Percentiles rank a stretch among this genome's conserved stretches.
Conservation (phyloP, 2,888 invertebrate species). For the Drosophila rubida region DNA sequence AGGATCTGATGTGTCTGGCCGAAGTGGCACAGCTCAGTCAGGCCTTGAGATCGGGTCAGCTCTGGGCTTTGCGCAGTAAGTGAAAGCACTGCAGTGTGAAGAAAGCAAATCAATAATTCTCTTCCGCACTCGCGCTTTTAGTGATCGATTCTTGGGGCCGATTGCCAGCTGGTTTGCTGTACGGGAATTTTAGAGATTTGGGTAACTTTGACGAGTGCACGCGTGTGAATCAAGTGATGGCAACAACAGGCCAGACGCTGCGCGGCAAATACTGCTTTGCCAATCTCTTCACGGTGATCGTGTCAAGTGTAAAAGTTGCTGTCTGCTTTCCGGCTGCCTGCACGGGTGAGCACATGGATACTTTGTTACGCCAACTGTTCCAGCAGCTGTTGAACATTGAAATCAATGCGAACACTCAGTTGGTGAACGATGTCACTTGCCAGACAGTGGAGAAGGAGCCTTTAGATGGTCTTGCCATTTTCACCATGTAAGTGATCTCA, state of each 20-base stretch:
- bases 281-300: constrained; percentile 9
- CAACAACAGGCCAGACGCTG: constrained; percentile 13
- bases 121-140: constrained; percentile 43
- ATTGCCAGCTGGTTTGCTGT: constrained; percentile 83
- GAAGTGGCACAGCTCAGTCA: constrained; percentile 39
- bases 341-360: constrained; percentile 40
- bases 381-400: constrained; percentile 38
- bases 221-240: constrained; percentile 13
- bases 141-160: constrained; percentile 85
- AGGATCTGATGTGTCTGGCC: constrained; percentile 44
- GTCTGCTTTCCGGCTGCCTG: constrained; percentile 74
- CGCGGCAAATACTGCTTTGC: constrained; percentile 56
- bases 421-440: constrained; percentile 34
- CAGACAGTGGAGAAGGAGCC: constrained; percentile 34
- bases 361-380: constrained; percentile 42
- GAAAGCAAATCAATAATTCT: too few species aligned
- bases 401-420: not conserved
- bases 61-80: constrained; percentile 52
- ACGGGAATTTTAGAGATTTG: constrained; percentile 81
- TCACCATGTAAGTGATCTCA: constrained; percentile 67
- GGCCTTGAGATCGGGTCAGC: constrained; percentile 12
- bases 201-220: constrained; percentile 85
- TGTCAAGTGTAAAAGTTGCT: constrained; percentile 40
- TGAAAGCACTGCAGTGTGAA: not conserved
- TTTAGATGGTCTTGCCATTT: constrained; percentile 59